Conservation (phyloP, 2,113 vertebrate genomes). For the Xyrauchen texanus region DNA sequence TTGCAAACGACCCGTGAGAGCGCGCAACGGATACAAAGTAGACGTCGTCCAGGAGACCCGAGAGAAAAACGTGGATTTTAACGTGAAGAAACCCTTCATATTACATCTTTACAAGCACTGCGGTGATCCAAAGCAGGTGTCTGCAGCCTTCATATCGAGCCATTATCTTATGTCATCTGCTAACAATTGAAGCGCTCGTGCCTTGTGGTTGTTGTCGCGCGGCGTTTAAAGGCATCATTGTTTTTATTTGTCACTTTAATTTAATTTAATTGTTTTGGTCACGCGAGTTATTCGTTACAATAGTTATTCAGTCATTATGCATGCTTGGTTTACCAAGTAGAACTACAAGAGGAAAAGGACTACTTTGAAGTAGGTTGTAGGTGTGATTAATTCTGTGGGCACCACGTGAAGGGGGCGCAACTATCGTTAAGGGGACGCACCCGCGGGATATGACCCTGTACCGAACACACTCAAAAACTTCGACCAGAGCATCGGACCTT, state of each 20-base stretch:
- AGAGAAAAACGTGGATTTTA: constrained; percentile 40
- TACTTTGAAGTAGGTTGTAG: constrained; percentile 33
- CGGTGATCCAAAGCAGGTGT: constrained; percentile 36
- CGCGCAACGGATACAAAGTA: constrained; percentile 2
- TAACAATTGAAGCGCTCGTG: not conserved
- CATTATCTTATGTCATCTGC: constrained; percentile 27
- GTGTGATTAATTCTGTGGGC: constrained; percentile 19
- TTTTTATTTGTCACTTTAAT: not conserved
- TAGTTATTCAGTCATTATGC: not conserved
- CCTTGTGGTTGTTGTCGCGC: not conserved
- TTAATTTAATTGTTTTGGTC: not conserved
- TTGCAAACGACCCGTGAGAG: not conserved
- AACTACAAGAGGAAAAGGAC: not conserved
- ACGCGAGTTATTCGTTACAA: too few relatives aligned
- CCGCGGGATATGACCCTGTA: constrained; percentile 45
- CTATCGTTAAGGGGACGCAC: constrained; percentile 42
- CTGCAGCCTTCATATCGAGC: not conserved
- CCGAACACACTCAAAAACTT: constrained; percentile 29
- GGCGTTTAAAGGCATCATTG: not conserved
- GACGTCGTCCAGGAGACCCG: constrained; percentile 9
- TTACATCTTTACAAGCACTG: constrained; percentile 28
- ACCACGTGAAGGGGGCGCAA: constrained; percentile 32
- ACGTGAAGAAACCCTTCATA: constrained; percentile 25
- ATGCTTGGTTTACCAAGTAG: not conserved
- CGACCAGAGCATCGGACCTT: constrained; percentile 30